Evolutionary conservation across 2,888 invertebrate species (phyloP).

Genomic region (Drosophila nr. medialis): DNA sequence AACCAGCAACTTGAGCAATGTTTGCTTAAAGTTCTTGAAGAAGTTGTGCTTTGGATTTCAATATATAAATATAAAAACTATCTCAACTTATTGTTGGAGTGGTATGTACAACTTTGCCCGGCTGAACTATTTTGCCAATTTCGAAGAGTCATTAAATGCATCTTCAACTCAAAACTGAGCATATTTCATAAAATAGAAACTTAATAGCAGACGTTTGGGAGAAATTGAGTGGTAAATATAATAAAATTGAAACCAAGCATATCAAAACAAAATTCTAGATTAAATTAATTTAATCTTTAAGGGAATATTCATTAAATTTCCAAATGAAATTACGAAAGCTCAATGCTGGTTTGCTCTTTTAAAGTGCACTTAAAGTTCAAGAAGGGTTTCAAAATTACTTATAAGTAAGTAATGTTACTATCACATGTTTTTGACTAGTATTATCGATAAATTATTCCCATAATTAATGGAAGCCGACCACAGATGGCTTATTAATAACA

Average conservation of each 20-base stretch:
- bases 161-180: slow-evolving; percentile 8
- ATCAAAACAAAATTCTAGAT: no score
- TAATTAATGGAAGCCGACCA: background rate
- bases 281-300: no score
- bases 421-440: no score
- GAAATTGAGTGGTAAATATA: background rate
- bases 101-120: slow-evolving; percentile 19
- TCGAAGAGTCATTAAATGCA: slow-evolving; percentile 20
- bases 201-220: background rate
- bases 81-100: slow-evolving; percentile 1
- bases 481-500: background rate
- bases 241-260: background rate
- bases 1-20: slow-evolving; percentile 48
- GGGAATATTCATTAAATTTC: no score
- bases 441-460: background rate
- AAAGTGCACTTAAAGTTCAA: background rate
- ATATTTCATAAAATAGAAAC: background rate
- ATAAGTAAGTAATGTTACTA: background rate
- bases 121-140: slow-evolving; percentile 16
- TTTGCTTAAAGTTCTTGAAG: slow-evolving; percentile 56
- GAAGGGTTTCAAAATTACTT: background rate
- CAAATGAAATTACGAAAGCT: no score
- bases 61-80: background rate
- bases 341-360: no score
- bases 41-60: slow-evolving; percentile 26